phyloP scores from a whole-genome alignment of 2,113 vertebrate genomes.

The Plecotus auritus region DNA sequence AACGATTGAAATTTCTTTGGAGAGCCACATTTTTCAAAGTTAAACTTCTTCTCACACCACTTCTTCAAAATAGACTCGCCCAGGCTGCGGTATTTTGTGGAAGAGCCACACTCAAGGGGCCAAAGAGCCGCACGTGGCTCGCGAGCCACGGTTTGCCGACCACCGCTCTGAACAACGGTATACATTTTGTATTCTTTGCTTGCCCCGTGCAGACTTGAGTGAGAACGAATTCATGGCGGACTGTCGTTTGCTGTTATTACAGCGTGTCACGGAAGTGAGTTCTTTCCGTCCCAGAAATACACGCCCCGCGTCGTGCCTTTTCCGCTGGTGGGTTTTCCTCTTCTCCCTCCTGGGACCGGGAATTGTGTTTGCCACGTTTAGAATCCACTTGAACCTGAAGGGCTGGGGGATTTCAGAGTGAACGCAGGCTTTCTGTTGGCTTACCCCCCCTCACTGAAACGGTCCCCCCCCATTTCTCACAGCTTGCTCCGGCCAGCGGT shows the following conservation, averaged over 20 bases:
- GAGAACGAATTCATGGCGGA: slow-evolving; percentile 71
- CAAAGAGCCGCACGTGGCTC: too few relatives aligned
- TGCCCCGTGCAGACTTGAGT: slow-evolving; percentile 71
- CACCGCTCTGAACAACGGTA: slow-evolving; percentile 72
- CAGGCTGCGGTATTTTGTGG: too few relatives aligned
- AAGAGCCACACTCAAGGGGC: too few relatives aligned
- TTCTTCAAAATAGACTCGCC: too few relatives aligned
- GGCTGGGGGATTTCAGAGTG: not conserved
- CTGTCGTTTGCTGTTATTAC: slow-evolving; percentile 76
- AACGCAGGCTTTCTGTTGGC: not conserved
- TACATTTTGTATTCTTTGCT: slow-evolving; percentile 75
- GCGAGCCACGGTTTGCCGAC: too few relatives aligned
- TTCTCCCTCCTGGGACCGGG: slow-evolving; percentile 45
- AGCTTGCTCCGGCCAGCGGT: fast-evolving
- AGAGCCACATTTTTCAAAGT: too few relatives aligned
- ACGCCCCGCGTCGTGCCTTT: slow-evolving; percentile 70
- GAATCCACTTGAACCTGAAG: slow-evolving; percentile 44
- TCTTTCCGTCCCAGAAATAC: slow-evolving; percentile 74
- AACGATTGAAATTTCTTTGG: too few relatives aligned
- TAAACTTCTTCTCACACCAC: too few relatives aligned
- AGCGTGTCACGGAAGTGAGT: slow-evolving; percentile 75
- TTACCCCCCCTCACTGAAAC: not conserved
- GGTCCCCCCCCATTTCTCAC: not conserved
- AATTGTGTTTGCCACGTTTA: slow-evolving; percentile 57
- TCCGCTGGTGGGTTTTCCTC: slow-evolving; percentile 57